Conservation (phyloP, 2,888 invertebrate species). For the Callyntrura sp. region DNA sequence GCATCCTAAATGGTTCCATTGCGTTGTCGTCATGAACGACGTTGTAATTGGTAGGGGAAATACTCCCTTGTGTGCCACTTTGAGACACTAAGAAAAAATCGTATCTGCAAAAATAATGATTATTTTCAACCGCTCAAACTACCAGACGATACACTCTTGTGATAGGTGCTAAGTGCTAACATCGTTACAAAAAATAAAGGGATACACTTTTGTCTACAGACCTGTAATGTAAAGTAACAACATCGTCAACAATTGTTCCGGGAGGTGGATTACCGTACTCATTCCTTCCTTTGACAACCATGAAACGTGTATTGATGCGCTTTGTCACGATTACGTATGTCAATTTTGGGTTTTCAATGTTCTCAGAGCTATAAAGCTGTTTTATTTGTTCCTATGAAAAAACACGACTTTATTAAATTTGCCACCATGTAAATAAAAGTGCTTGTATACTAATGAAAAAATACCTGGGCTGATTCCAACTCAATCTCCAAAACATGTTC, state of each 20-base stretch:
- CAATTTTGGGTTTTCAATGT: conserved; percentile 85
- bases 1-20: conserved; percentile 90
- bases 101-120: conserved; percentile 87
- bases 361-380: not conserved
- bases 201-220: not conserved
- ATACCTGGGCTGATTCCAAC: conserved; percentile 89
- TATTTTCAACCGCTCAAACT: not conserved
- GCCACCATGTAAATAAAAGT: not conserved
- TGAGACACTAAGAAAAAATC: conserved; percentile 97
- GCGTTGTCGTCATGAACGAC: conserved; percentile 91
- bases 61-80: conserved; percentile 94
- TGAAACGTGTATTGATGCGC: conserved; percentile 88
- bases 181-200: too few species aligned
- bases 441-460: not conserved
- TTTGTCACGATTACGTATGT: conserved; percentile 95
- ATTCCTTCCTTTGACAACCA: not conserved
- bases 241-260: conserved; percentile 95
- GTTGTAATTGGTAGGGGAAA: conserved; percentile 96
- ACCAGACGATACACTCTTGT: not conserved
- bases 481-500: conserved; percentile 92
- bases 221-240: conserved; percentile 91
- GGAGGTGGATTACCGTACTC: conserved; percentile 88
- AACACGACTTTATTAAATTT: not conserved
- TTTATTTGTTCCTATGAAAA: not conserved
- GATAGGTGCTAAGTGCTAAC: too few species aligned